phyloP scores from a whole-genome alignment of 2,797 vertebrate species.

The Betta splendens region DNA sequence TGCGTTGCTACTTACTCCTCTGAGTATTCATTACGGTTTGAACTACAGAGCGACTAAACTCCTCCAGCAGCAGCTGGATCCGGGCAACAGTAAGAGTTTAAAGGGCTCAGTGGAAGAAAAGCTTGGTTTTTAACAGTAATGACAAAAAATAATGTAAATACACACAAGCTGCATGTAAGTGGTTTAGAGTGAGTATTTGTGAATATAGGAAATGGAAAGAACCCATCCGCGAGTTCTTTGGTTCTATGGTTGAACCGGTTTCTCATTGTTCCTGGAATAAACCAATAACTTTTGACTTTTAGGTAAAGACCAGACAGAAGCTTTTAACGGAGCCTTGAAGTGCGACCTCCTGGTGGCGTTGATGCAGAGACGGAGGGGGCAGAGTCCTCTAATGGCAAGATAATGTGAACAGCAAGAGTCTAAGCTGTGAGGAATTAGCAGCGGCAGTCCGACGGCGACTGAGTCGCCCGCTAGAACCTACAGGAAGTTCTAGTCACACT shows the following conservation, averaged over 20 bases:
- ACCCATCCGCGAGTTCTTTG: too few relatives aligned
- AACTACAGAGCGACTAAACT: slow-evolving; percentile 33
- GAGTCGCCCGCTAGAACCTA: slow-evolving; percentile 14
- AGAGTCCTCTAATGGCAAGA: slow-evolving; percentile 30
- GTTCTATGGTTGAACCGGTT: too few relatives aligned
- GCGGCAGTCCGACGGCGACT: slow-evolving; percentile 15
- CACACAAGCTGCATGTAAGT: too few relatives aligned
- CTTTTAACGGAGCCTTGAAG: slow-evolving; percentile 10
- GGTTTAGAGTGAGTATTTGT: too few relatives aligned
- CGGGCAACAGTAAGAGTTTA: slow-evolving; percentile 28
- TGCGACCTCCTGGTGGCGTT: slow-evolving; percentile 1
- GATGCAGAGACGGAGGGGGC: background rate
- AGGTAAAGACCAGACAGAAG: too few relatives aligned
- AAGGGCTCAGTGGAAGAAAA: slow-evolving; percentile 2
- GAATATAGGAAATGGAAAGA: too few relatives aligned
- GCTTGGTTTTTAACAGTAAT: background rate
- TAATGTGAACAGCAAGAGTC: slow-evolving; percentile 21
- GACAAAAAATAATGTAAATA: too few relatives aligned
- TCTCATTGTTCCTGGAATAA: too few relatives aligned
- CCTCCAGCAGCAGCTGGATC: slow-evolving; percentile 29
- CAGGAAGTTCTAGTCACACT: slow-evolving; percentile 13
- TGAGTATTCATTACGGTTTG: slow-evolving; percentile 59
- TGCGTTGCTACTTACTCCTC: slow-evolving; percentile 47
- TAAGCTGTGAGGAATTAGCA: slow-evolving; percentile 44
- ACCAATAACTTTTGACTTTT: too few relatives aligned